These are phyloP conservation scores for Eunapius fragilis DNA, from an alignment of 37 sponge, comb jelly and placozoan species.

Conservation along the genomic window DNA sequence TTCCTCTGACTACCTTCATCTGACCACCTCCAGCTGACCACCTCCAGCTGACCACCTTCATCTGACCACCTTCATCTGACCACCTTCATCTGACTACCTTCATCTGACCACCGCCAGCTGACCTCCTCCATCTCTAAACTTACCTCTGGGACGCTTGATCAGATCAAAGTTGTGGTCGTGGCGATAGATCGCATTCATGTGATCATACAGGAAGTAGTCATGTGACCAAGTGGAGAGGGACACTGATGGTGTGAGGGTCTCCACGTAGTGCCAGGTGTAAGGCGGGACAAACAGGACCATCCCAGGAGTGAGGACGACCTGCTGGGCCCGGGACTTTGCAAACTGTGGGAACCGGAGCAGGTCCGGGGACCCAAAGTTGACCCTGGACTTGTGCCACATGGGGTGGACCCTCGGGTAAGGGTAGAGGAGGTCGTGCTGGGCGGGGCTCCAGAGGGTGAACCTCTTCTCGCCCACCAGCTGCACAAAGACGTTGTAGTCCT, in stretches of 20 bases:
- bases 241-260: constrained; percentile 82
- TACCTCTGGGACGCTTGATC: constrained; percentile 69
- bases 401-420: constrained; percentile 88
- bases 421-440: constrained; percentile 78
- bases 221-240: constrained; percentile 96
- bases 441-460: constrained; percentile 85
- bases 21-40: too few relatives aligned
- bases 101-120: too few relatives aligned
- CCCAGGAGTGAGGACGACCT: constrained; percentile 82
- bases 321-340: constrained; percentile 57
- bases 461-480: constrained; percentile 81
- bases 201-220: constrained; percentile 82
- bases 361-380: constrained; percentile 71
- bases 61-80: too few relatives aligned
- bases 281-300: constrained; percentile 87
- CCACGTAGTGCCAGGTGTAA: constrained; percentile 95
- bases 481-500: constrained; percentile 89
- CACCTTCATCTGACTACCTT: too few relatives aligned
- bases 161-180: constrained; percentile 96
- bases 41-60: too few relatives aligned
- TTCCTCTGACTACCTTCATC: too few relatives aligned
- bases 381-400: constrained; percentile 93
- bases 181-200: constrained; percentile 89
- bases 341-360: constrained; percentile 56
- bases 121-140: background rate